A percentile compares a stretch with the other conserved stretches of the same genome.
Conservation (phyloP, 2,797 vertebrate species). For the Emys orbicularis region DNA sequence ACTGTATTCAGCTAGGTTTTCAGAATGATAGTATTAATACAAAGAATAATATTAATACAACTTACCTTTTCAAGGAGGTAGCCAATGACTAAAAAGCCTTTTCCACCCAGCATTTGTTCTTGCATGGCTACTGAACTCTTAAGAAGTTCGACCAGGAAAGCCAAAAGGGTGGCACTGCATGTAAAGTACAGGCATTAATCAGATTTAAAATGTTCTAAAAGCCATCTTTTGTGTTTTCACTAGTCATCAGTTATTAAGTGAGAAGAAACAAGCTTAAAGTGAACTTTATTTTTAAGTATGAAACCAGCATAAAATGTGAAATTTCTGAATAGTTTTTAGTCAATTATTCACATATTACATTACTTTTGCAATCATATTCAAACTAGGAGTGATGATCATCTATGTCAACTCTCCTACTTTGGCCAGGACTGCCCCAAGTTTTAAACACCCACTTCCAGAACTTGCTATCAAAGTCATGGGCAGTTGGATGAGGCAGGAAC, state of each 20-base stretch:
- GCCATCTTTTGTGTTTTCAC: not conserved
- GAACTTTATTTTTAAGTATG: not conserved
- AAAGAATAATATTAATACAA: not conserved
- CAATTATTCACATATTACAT: not conserved
- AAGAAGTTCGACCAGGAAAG: constrained; percentile 89
- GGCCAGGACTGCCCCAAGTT: not conserved
- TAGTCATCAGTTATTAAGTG: not conserved
- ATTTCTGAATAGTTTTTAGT: not conserved
- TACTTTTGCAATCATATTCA: not conserved
- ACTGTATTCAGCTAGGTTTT: not conserved
- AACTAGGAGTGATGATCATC: not conserved
- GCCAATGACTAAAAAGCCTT: constrained; percentile 91
- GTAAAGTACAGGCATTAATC: constrained; percentile 70
- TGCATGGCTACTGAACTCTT: constrained; percentile 93
- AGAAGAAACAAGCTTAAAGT: not conserved
- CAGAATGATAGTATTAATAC: not conserved
- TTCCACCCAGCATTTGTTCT: constrained; percentile 92
- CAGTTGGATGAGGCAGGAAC: not conserved
- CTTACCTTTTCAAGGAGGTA: constrained; percentile 91
- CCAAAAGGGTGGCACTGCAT: constrained; percentile 87
- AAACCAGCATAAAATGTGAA: too few species aligned
- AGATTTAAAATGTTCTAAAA: constrained; percentile 3
- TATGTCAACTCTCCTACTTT: not conserved
- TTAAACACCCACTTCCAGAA: not conserved
- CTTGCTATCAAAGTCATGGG: not conserved